These are phyloP conservation scores for Corythornis vintsioides DNA, from an alignment of 2,113 vertebrate genomes.

Conservation along the genomic window DNA sequence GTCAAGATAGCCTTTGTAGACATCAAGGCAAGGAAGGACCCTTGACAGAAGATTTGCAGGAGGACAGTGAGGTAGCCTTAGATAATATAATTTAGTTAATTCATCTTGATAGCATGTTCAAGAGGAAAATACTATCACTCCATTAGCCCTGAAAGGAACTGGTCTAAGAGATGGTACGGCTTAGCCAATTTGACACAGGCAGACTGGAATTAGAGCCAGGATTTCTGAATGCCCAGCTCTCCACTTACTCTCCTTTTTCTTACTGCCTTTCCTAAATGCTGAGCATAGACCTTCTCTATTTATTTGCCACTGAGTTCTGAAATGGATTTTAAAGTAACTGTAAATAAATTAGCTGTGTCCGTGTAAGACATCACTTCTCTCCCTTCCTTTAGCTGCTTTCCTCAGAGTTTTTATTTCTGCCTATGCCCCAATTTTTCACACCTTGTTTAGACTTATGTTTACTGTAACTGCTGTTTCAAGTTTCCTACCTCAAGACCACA, in stretches of 20 bases:
- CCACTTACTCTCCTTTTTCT: not conserved
- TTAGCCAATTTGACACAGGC: not conserved
- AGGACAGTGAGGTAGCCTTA: not conserved
- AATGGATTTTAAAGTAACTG: not conserved
- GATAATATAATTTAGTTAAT: conserved; percentile 22
- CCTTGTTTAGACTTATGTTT: conserved; percentile 73
- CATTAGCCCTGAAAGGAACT: not conserved
- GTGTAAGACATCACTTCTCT: conserved; percentile 9
- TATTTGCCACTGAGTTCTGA: not conserved
- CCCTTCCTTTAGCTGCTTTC: not conserved
- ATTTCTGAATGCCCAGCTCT: not conserved
- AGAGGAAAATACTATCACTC: not conserved
- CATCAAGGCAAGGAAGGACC: not conserved
- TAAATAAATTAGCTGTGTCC: conserved; percentile 33
- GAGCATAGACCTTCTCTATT: not conserved
- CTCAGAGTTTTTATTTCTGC: conserved; percentile 32
- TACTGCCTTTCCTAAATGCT: not conserved
- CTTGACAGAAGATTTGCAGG: not conserved
- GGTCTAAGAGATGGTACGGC: not conserved
- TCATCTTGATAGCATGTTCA: not conserved
- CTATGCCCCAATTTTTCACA: conserved; percentile 56
- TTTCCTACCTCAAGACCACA: conserved; percentile 74
- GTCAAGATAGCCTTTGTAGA: not conserved
- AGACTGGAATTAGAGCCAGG: not conserved
- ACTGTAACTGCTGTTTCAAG: conserved; percentile 66